Evolutionary conservation across 2,888 invertebrate genomes (phyloP).

Genomic region (Acleris holmiana): DNA sequence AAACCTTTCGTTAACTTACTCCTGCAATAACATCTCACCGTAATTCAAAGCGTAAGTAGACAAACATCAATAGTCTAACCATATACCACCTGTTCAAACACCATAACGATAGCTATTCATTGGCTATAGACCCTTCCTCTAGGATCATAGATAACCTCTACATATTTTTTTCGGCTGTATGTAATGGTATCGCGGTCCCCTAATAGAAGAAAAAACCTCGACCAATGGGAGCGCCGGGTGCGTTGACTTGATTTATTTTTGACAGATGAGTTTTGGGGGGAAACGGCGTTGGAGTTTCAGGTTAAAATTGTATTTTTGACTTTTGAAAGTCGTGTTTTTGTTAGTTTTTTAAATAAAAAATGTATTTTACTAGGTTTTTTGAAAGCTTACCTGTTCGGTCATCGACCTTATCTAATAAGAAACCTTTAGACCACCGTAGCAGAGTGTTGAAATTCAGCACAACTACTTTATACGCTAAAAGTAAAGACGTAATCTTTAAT

Average conservation of each 20-base stretch:
- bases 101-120: background rate
- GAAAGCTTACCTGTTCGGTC: too few relatives aligned
- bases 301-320: background rate
- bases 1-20: too few relatives aligned
- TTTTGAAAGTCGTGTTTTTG: background rate
- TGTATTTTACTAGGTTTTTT: too few relatives aligned
- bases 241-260: conserved; percentile 2
- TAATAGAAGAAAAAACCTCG: conserved; percentile 9
- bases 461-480: too few relatives aligned
- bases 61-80: background rate
- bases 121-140: background rate
- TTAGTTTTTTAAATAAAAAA: background rate
- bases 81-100: conserved; percentile 8
- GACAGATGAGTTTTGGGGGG: conserved; percentile 10
- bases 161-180: conserved; percentile 13
- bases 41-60: background rate
- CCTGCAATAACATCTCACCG: too few relatives aligned
- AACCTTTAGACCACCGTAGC: too few relatives aligned
- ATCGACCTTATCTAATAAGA: too few relatives aligned
- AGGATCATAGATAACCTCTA: conserved; percentile 11
- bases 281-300: background rate
- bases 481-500: too few relatives aligned
- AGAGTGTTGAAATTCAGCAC: too few relatives aligned
- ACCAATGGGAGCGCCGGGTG: conserved; percentile 1
- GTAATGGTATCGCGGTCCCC: background rate